Conservation (phyloP, 1,140 invertebrate species). For the Drosophila persimilis region DNA sequence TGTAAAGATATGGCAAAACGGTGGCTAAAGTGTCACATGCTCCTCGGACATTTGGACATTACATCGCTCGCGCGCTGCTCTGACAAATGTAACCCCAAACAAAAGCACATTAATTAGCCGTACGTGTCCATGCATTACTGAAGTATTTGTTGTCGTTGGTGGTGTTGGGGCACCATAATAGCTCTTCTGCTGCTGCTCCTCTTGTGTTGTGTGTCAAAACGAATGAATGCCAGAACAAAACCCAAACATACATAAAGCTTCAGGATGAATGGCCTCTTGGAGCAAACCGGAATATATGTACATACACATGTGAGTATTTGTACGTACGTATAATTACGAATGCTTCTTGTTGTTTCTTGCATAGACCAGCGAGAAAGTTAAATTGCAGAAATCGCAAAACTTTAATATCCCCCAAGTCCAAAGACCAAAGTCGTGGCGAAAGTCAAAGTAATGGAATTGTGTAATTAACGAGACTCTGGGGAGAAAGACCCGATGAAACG, state of each 20-base stretch:
- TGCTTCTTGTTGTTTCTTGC: constrained; percentile 51
- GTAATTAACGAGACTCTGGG: constrained; percentile 72
- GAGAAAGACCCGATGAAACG: constrained; percentile 59
- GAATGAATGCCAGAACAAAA: constrained; percentile 26
- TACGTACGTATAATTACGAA: constrained; percentile 60
- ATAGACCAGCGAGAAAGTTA: constrained; percentile 60
- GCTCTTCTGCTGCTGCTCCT: constrained; percentile 24
- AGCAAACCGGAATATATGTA: background rate
- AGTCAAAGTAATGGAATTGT: constrained; percentile 73
- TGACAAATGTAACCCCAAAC: constrained; percentile 54
- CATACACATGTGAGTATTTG: constrained; percentile 2
- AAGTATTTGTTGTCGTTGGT: constrained; percentile 60
- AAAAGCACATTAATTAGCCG: constrained; percentile 73
- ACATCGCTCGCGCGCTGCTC: constrained; percentile 26
- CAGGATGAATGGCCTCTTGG: constrained; percentile 62
- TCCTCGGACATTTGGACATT: constrained; percentile 46
- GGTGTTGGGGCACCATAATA: constrained; percentile 42
- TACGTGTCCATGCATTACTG: constrained; percentile 75
- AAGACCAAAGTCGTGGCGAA: constrained; percentile 5
- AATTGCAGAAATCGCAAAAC: constrained; percentile 72
- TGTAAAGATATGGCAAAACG: no score
- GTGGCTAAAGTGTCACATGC: constrained; percentile 19
- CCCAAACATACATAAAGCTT: constrained; percentile 47
- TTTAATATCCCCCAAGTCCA: constrained; percentile 46
- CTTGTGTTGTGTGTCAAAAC: constrained; percentile 24